phyloP scores from a whole-genome alignment of 92 coral and sea anemone genomes.

The Nematostella vectensis region DNA sequence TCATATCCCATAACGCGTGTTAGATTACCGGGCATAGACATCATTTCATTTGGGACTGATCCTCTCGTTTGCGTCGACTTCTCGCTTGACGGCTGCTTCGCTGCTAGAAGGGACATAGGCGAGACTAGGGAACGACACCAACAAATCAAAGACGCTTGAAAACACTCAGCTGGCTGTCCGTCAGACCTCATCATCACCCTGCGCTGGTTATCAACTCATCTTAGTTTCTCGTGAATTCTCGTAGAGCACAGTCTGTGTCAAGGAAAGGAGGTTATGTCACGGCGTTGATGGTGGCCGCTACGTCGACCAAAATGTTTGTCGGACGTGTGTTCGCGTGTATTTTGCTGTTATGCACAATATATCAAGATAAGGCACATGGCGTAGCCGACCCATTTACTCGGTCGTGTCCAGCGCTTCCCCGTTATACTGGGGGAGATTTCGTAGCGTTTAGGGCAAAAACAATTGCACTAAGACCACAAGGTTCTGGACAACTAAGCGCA shows the following conservation, averaged over 20 bases:
- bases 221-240: too few species aligned
- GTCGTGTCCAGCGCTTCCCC: slow-evolving; percentile 51
- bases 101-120: too few species aligned
- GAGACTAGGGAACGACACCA: too few species aligned
- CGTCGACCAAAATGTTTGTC: too few species aligned
- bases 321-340: too few species aligned
- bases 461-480: slow-evolving; percentile 27
- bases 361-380: not conserved
- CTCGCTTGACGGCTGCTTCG: too few species aligned
- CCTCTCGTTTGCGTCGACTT: not conserved
- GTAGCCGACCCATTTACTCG: slow-evolving; percentile 31
- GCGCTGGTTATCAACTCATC: too few species aligned
- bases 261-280: too few species aligned
- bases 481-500: slow-evolving; percentile 31
- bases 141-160: not conserved
- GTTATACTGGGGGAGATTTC: slow-evolving; percentile 37
- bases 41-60: not conserved
- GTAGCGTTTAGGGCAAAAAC: slow-evolving; percentile 59
- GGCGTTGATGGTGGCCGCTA: too few species aligned
- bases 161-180: too few species aligned
- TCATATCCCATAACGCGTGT: not conserved
- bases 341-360: not conserved
- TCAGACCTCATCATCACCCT: too few species aligned
- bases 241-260: too few species aligned
- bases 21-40: not conserved